These are phyloP conservation scores for Leptinotarsa peninsularis DNA, from an alignment of 2,888 invertebrate species.

Conservation along the genomic window DNA sequence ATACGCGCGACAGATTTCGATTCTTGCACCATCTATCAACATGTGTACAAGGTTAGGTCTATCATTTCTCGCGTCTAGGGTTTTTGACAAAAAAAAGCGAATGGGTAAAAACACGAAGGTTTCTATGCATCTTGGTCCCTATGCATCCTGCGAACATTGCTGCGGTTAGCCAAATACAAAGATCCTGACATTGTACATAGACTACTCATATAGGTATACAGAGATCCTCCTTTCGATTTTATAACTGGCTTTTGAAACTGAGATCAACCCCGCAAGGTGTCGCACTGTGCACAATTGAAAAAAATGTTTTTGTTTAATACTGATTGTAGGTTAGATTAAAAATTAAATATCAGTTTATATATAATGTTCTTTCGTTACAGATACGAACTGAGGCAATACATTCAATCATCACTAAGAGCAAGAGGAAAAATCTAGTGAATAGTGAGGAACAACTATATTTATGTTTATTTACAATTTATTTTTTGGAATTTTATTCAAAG, in stretches of 20 bases:
- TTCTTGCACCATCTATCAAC: too few relatives aligned
- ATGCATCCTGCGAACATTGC: too few relatives aligned
- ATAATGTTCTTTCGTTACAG: neutral
- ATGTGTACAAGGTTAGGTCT: too few relatives aligned
- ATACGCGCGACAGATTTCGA: too few relatives aligned
- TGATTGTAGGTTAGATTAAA: conserved; percentile 42
- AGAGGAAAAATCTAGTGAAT: neutral
- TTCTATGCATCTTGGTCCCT: too few relatives aligned
- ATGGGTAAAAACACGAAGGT: too few relatives aligned
- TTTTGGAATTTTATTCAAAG: conserved; percentile 7
- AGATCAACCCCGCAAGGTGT: conserved; percentile 9
- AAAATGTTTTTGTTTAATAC: neutral
- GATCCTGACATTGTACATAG: too few relatives aligned
- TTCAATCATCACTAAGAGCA: neutral
- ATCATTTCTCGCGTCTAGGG: too few relatives aligned
- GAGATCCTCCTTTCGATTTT: too few relatives aligned
- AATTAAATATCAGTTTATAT: conserved; percentile 4
- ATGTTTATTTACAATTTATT: conserved; percentile 24
- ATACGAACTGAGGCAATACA: neutral
- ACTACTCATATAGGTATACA: too few relatives aligned
- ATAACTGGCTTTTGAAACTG: neutral
- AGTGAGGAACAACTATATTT: conserved; percentile 20
- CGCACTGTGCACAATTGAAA: neutral
- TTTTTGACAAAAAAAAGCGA: too few relatives aligned
- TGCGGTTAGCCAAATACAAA: too few relatives aligned